Percentiles rank a stretch among this genome's conserved stretches.
Evolutionary conservation across 2,113 vertebrate genomes (phyloP).

Genomic region (Corythaeola cristata): DNA sequence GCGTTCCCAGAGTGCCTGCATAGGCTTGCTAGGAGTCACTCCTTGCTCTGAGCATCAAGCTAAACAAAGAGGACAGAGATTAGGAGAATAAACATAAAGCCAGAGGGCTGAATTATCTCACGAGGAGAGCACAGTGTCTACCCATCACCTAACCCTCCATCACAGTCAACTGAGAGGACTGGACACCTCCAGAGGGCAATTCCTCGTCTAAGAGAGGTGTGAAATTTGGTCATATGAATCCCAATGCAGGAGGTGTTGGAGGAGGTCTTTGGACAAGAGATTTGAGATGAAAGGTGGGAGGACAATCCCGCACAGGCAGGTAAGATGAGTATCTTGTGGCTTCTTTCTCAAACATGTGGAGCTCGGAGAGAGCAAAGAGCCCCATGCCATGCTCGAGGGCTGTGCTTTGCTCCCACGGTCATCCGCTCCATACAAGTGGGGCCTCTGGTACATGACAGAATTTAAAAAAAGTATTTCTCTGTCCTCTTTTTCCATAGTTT

Average conservation of each 20-base stretch:
- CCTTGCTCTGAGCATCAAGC: not conserved
- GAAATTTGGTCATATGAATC: not conserved
- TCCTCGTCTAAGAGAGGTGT: not conserved
- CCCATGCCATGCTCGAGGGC: rapidly evolving
- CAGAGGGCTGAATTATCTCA: not conserved
- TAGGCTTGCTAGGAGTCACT: not conserved
- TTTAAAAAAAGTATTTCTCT: not conserved
- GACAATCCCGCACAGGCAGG: not conserved
- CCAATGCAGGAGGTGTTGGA: not conserved
- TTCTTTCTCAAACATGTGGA: not conserved
- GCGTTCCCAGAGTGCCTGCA: not conserved
- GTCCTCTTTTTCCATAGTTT: not conserved
- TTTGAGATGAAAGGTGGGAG: not conserved
- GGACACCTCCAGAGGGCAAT: not conserved
- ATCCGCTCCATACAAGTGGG: not conserved
- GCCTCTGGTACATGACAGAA: not conserved
- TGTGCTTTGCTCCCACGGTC: too few species aligned
- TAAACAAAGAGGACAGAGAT: not conserved
- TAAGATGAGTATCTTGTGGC: not conserved
- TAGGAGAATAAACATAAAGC: not conserved
- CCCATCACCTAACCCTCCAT: not conserved
- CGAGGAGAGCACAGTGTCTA: not conserved
- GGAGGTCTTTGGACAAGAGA: not conserved
- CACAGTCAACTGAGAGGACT: not conserved
- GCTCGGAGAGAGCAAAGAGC: not conserved